Evolutionary conservation across 2,888 invertebrate species (phyloP).

Genomic region (Hypercompe scribonia): DNA sequence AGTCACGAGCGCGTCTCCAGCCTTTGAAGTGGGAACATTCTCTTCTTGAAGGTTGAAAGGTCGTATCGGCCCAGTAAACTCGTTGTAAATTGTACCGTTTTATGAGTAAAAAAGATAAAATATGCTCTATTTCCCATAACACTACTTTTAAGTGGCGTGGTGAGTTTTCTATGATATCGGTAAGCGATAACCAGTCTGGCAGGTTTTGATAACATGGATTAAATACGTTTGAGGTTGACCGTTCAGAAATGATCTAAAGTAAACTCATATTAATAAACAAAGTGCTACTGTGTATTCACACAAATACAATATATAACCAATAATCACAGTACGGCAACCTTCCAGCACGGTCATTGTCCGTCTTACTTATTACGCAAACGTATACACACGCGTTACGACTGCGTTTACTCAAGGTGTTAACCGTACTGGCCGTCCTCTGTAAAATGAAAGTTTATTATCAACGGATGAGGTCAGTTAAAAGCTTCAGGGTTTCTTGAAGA

Average conservation of each 20-base stretch:
- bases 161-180: neutral
- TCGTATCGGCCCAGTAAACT: neutral
- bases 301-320: slow-evolving; percentile 12
- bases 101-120: neutral
- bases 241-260: neutral
- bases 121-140: neutral
- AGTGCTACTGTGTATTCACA: neutral
- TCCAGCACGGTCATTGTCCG: slow-evolving; percentile 54
- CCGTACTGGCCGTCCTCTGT: slow-evolving; percentile 17
- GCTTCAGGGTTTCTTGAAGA: slow-evolving; percentile 16
- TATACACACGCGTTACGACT: slow-evolving; percentile 30
- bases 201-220: neutral
- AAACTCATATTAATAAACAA: neutral
- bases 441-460: slow-evolving; percentile 22
- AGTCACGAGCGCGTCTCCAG: neutral
- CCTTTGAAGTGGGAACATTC: no score
- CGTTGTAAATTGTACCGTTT: neutral
- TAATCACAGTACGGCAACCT: slow-evolving; percentile 36
- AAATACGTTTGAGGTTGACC: neutral
- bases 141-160: neutral
- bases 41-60: neutral
- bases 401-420: slow-evolving; percentile 43
- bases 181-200: neutral
- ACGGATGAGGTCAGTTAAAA: slow-evolving; percentile 14
- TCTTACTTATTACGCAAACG: slow-evolving; percentile 43